Conservation (phyloP, 2,113 vertebrate genomes). For the Dromas ardeola region DNA sequence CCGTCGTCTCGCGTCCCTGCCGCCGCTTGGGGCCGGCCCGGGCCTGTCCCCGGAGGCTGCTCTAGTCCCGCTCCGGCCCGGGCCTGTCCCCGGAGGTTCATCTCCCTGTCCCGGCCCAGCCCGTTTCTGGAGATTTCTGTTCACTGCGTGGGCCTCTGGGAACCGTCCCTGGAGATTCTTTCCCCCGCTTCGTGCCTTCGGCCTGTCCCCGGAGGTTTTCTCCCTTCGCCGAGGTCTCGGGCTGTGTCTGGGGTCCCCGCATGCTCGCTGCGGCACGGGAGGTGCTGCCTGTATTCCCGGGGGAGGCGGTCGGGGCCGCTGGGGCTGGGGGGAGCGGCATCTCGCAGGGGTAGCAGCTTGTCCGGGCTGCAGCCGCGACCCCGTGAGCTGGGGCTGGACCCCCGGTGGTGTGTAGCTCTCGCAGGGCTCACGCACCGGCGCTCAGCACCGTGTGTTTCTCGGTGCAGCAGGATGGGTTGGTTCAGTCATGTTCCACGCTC, state of each 20-base stretch:
- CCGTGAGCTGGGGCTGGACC: rapidly evolving
- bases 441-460: not conserved
- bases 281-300: not conserved
- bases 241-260: too few relatives aligned
- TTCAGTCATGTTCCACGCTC: rapidly evolving
- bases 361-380: too few relatives aligned
- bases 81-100: not conserved
- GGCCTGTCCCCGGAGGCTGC: not conserved
- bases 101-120: too few relatives aligned
- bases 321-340: too few relatives aligned
- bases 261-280: not conserved
- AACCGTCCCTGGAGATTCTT: rapidly evolving
- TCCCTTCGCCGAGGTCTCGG: not conserved
- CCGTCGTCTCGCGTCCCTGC: not conserved
- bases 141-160: rapidly evolving
- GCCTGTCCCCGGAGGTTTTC: not conserved
- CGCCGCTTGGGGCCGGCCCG: not conserved
- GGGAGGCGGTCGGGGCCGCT: not conserved
- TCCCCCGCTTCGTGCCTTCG: rapidly evolving
- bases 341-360: not conserved
- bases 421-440: rapidly evolving
- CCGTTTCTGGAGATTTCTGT: not conserved
- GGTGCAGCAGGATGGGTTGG: not conserved
- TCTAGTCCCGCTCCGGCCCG: not conserved
- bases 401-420: too few relatives aligned